Evolutionary conservation across 64 coral and sea anemone species (phyloP), one percentile per base, ranked within the genome.

Genomic region (Montipora sp.): DNA sequence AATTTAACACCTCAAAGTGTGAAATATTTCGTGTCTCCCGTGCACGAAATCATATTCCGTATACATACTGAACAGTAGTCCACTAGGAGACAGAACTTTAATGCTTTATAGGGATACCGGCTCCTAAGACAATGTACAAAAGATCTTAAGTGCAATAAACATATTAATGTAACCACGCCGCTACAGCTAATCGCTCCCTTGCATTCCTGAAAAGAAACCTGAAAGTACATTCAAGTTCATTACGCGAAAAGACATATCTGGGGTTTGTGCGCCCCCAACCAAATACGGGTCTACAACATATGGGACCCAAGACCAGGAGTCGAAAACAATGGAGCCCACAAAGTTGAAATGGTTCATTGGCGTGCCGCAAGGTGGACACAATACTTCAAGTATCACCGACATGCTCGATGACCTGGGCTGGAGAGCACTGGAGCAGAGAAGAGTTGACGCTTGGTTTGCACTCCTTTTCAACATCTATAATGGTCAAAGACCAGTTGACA

Each of bases 281-380:
- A 75, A 88, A 51, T 88, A 88, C 63, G 78, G 92, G 20, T 23
- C 77, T 51, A 83, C 47, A 46, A 70, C 83, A 36, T 36, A 36
- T 94, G 92, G 84, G 92, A 93, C 59, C 57, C 57, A 59, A 60
- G 85, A 21, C 68, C 73, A 74, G 43, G 75, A 20, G 78, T 94
- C 44, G 92, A 94, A 24, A 93, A 80, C 61, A 88, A 88, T 27
- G 83, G 83, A 27, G 55, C 80, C 19, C 59, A 79, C 47, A 92
- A 87, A 36, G 78, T 92, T n/a, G 82, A 92, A 23, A 92, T 92
- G 90, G 75, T 92, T 19, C 81, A 92, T 51, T n/a, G 90, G 9
- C 49, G 72, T 9, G 73, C 90, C 9, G 71, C 1, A 59, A 59
- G 90, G 73, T 93, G 83, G 91, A 66, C 22, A 24, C 1, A 77